Percentiles rank a stretch among this genome's conserved stretches.
phyloP scores from a whole-genome alignment of 2,888 invertebrate genomes.

The Xylocampa areola region DNA sequence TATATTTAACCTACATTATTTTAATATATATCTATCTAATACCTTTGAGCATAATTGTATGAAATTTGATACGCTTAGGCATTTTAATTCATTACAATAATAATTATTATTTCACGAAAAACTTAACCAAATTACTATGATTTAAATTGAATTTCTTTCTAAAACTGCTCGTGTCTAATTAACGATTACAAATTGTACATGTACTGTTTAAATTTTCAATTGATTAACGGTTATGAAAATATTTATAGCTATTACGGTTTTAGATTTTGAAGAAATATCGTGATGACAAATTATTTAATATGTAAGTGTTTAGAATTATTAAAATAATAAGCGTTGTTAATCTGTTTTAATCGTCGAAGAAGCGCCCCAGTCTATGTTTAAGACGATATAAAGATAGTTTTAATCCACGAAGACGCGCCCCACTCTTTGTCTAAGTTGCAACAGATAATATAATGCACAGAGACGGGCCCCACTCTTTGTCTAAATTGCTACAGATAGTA shows the following conservation, averaged over 20 bases:
- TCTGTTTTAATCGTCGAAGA: too few relatives aligned
- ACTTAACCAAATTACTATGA: neutral
- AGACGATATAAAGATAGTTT: too few relatives aligned
- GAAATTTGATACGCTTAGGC: neutral
- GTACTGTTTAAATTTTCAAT: neutral
- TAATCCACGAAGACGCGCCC: too few relatives aligned
- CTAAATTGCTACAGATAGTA: too few relatives aligned
- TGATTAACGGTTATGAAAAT: conserved; percentile 1
- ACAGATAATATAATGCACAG: too few relatives aligned
- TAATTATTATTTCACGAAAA: neutral
- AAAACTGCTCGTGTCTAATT: conserved; percentile 1
- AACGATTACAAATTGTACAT: neutral
- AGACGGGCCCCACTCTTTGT: too few relatives aligned
- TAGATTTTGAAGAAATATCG: neutral
- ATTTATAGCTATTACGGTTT: neutral
- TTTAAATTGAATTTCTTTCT: neutral
- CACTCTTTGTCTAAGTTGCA: too few relatives aligned
- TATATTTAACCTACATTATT: too few relatives aligned
- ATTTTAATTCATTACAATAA: conserved; percentile 1
- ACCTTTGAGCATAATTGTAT: neutral
- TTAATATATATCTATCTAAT: too few relatives aligned
- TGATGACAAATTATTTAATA: neutral
- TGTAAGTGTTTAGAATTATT: neutral
- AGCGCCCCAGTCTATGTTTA: too few relatives aligned
- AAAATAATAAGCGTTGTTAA: too few relatives aligned